A percentile compares a stretch with the other conserved stretches of the same genome.
Evolutionary conservation across 2,888 invertebrate species (phyloP).

Genomic region (Pilophorus perplexus): DNA sequence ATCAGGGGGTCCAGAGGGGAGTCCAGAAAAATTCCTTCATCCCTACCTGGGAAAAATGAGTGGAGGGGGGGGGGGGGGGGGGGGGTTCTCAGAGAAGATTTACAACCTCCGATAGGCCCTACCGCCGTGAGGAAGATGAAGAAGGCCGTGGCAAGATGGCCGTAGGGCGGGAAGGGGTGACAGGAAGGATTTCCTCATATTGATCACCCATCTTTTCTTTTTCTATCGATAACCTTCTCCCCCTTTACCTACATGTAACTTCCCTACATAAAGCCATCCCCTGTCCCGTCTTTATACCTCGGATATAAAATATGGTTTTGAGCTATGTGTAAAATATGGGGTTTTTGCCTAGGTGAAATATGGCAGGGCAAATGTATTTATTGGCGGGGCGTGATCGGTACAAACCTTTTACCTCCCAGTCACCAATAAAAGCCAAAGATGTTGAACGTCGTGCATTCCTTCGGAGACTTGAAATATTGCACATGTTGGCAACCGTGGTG

Average conservation of each 20-base stretch:
- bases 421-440: too few relatives aligned
- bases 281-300: background rate
- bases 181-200: conserved; percentile 34
- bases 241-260: background rate
- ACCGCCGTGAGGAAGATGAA: too few relatives aligned
- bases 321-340: conserved; percentile 1
- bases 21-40: background rate
- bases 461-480: too few relatives aligned
- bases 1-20: too few relatives aligned
- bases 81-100: background rate
- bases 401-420: too few relatives aligned
- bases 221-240: conserved; percentile 21
- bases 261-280: conserved; percentile 4
- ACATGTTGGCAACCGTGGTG: too few relatives aligned
- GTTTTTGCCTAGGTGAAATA: too few relatives aligned
- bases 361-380: conserved; percentile 3
- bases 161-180: conserved; percentile 7
- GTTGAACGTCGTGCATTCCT: too few relatives aligned
- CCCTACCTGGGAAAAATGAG: background rate
- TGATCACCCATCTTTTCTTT: conserved; percentile 26
- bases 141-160: too few relatives aligned
- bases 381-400: too few relatives aligned
- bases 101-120: background rate
- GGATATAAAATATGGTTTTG: conserved; percentile 12
- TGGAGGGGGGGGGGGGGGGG: background rate